Evolutionary conservation across 2,113 vertebrate species (phyloP).

Genomic region (Raphicerus campestris): DNA sequence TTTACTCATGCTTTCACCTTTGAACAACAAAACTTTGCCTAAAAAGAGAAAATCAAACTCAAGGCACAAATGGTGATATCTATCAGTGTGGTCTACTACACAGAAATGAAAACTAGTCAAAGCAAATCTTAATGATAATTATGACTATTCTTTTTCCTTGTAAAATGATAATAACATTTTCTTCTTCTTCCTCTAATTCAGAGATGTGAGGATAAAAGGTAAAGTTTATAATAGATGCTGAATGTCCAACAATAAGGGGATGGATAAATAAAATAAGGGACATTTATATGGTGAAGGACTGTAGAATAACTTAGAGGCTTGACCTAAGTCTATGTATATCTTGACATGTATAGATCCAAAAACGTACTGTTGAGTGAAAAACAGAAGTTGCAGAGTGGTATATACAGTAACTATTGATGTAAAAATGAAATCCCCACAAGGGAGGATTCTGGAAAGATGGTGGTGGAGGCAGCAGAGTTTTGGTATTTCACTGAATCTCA

Average conservation of each 20-base stretch:
- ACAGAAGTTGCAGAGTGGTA: background rate
- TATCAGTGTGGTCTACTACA: background rate
- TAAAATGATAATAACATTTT: background rate
- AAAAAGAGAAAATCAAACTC: background rate
- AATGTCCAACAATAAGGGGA: background rate
- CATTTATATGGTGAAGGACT: background rate
- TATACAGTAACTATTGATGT: background rate
- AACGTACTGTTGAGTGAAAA: background rate
- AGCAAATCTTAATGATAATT: background rate
- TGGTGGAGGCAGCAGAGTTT: background rate
- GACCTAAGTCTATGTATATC: background rate
- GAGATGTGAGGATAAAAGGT: background rate
- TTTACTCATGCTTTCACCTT: background rate
- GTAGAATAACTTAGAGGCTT: background rate
- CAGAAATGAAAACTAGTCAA: background rate
- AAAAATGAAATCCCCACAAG: background rate
- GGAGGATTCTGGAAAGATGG: background rate
- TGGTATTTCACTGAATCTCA: background rate
- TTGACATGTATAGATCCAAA: background rate
- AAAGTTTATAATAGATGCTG: background rate
- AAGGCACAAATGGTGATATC: background rate
- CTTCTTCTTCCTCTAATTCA: background rate
- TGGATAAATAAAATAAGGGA: background rate
- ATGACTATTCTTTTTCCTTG: background rate
- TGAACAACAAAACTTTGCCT: background rate